A percentile compares a stretch with the other conserved stretches of the same genome.
Evolutionary conservation across 2,888 invertebrate genomes (phyloP).

Genomic region (Physocephala rufipes): DNA sequence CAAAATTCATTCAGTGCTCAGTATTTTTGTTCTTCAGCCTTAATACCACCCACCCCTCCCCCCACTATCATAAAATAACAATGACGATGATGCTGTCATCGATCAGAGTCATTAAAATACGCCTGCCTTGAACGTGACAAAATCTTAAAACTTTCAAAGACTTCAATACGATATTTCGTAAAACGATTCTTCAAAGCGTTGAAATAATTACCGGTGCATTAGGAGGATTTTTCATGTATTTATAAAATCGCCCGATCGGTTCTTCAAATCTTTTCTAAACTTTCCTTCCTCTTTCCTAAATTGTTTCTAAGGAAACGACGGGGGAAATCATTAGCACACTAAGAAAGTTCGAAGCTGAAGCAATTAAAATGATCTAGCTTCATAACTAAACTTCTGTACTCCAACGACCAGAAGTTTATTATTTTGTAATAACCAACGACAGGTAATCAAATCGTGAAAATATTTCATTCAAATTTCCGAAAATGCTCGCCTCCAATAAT

Average conservation of each 20-base stretch:
- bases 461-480: not conserved
- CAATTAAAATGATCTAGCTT: no score
- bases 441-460: not conserved
- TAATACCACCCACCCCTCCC: not conserved
- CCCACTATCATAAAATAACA: not conserved
- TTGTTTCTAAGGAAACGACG: not conserved
- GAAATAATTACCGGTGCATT: not conserved
- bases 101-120: slow-evolving; percentile 49
- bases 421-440: not conserved
- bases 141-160: slow-evolving; percentile 50
- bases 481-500: not conserved
- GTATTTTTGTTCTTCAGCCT: no score
- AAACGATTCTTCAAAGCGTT: not conserved
- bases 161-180: not conserved
- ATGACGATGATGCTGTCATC: slow-evolving; percentile 10
- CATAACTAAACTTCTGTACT: no score
- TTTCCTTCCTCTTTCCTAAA: not conserved
- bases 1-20: not conserved
- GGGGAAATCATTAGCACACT: no score
- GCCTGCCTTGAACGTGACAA: slow-evolving; percentile 63
- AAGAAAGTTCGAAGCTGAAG: no score
- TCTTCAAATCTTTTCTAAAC: not conserved
- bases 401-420: no score
- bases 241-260: not conserved
- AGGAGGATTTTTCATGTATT: not conserved